phyloP scores from a whole-genome alignment of 2,797 vertebrate genomes.

The Ispidina lecontei region DNA sequence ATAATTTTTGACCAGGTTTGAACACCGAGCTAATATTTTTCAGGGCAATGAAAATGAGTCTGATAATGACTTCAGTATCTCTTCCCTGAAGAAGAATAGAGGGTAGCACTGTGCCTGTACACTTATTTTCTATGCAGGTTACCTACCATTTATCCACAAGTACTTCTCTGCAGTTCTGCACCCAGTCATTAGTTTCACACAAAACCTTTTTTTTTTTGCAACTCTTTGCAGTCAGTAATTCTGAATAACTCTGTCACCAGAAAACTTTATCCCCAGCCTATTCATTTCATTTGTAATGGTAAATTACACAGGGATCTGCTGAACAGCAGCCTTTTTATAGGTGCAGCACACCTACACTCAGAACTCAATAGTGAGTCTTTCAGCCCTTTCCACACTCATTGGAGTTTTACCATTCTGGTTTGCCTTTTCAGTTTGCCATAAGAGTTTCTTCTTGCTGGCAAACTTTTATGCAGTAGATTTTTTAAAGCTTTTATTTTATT shows the following conservation, averaged over 20 bases:
- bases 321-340: background rate
- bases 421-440: background rate
- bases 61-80: background rate
- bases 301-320: background rate
- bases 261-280: background rate
- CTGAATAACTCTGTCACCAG: background rate
- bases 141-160: background rate
- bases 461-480: background rate
- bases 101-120: background rate
- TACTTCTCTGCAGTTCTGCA: background rate
- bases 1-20: background rate
- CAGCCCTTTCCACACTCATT: background rate
- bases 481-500: background rate
- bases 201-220: background rate
- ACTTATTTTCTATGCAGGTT: background rate
- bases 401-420: background rate
- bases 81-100: background rate
- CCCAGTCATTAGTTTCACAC: background rate
- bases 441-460: background rate
- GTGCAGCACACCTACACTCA: background rate
- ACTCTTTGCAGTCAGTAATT: background rate
- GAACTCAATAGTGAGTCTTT: background rate
- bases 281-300: background rate
- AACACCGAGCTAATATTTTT: background rate
- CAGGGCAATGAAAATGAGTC: background rate